Conservation (phyloP, 2,797 vertebrate species). For the Pitangus sulphuratus region DNA sequence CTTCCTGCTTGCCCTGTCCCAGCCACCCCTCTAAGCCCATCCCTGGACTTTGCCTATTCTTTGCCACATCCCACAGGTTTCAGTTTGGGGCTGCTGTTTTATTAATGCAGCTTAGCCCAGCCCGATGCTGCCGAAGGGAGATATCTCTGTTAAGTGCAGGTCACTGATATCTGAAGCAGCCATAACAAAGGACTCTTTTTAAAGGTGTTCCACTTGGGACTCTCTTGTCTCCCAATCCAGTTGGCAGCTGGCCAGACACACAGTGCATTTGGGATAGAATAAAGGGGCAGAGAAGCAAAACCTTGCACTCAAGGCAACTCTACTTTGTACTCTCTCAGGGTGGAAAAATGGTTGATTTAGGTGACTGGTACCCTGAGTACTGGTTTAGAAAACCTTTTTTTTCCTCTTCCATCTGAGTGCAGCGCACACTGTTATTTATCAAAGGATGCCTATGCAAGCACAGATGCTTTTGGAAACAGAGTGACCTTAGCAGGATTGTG, state of each 20-base stretch:
- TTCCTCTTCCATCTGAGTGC: not conserved
- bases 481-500: slow-evolving; percentile 30
- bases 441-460: slow-evolving; percentile 34
- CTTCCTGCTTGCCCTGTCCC: not conserved
- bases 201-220: not conserved
- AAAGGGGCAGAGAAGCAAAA: not conserved
- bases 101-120: not conserved
- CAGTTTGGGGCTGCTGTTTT: not conserved
- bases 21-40: not conserved
- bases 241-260: not conserved
- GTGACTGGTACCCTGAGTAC: not conserved
- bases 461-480: slow-evolving; percentile 45
- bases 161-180: not conserved
- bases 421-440: not conserved
- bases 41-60: not conserved
- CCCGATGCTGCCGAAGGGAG: not conserved
- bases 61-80: not conserved
- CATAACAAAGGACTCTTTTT: accelerated
- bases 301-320: not conserved
- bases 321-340: not conserved
- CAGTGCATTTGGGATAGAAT: not conserved
- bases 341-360: not conserved
- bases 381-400: not conserved
- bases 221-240: not conserved
- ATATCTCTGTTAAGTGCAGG: not conserved